Evolutionary conservation across 1,140 invertebrate genomes (phyloP), one percentile per base, ranked within the genome.

Genomic region (Babylonia areolata): DNA sequence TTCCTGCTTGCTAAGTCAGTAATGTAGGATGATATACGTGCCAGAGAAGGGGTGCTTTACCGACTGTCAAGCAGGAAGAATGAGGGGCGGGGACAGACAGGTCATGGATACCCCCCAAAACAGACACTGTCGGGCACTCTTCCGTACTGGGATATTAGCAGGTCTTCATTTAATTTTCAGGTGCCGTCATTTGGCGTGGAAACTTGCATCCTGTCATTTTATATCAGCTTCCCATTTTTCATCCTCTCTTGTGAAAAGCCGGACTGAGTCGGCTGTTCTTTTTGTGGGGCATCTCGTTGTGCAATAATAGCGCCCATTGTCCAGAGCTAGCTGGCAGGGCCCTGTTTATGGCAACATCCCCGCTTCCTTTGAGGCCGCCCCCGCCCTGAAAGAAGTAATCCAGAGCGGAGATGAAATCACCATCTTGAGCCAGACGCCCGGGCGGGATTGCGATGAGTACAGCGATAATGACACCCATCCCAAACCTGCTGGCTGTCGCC

Each of bases 211-310:
- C 58, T 64, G 28, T 64, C 12, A 64, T 64, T 64, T 64, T 64
- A 64, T 64, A 64, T 64, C 58, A 64, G 58, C 28, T 64, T 64
- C 58, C 58, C 58, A 64, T 64, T 64, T 64, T n/a, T 64, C 58
- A 64, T 64, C 58, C 58, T n/a, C 58, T 64, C 2, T 23, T 23
- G 58, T 64, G 17, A n/a, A 64, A 64, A 64, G 28, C 58, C 17
- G 58, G 58, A n/a, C 58, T 64, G 58, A 23, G 15, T 64, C 58
- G 28, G 58, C 15, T 64, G 15, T 64, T 23, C 20, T 23, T 6
- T 23, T 64, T 64, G 58, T 23, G 58, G 58, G 58, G 12, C 58
- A 64, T 64, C 58, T 64, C 58, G 58, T 64, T 64, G 58, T 64
- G 58, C 58, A 64, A 64, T 64, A 1, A 23, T 64, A 64, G 15